Evolutionary conservation across 2,797 vertebrate species (phyloP).

Genomic region (Aythya fuligula): DNA sequence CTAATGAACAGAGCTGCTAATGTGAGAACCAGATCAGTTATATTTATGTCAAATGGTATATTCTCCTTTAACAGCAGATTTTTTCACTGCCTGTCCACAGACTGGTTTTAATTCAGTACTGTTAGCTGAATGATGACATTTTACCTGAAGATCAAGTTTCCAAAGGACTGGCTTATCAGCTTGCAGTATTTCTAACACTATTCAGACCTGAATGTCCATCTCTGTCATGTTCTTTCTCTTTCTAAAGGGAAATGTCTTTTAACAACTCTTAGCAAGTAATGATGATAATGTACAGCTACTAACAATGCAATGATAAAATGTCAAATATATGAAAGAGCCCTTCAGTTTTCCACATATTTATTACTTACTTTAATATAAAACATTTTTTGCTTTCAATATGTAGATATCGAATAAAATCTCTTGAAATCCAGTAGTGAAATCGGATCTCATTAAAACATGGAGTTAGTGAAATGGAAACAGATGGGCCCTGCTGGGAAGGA

Average conservation of each 20-base stretch:
- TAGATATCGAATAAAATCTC: conserved; percentile 25
- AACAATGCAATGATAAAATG: background rate
- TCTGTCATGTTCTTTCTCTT: background rate
- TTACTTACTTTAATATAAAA: background rate
- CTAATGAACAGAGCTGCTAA: background rate
- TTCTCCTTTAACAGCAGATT: background rate
- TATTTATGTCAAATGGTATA: background rate
- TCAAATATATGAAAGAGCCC: background rate
- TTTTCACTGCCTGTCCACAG: background rate
- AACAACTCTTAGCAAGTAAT: background rate
- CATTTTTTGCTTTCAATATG: background rate
- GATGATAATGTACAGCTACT: background rate
- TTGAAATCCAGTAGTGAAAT: conserved; percentile 43
- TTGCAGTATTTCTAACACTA: background rate
- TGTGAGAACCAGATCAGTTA: background rate
- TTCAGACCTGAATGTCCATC: background rate
- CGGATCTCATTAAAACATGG: conserved; percentile 26
- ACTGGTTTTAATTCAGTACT: background rate
- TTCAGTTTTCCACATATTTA: conserved; percentile 4
- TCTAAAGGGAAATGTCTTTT: background rate
- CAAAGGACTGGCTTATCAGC: background rate
- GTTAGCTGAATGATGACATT: background rate
- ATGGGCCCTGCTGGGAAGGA: conserved; percentile 55
- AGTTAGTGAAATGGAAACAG: conserved; percentile 47
- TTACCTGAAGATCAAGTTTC: background rate